A percentile compares a stretch with the other conserved stretches of the same genome.
Conservation (phyloP, 2,113 vertebrate genomes). For the Dipodomys spectabilis region DNA sequence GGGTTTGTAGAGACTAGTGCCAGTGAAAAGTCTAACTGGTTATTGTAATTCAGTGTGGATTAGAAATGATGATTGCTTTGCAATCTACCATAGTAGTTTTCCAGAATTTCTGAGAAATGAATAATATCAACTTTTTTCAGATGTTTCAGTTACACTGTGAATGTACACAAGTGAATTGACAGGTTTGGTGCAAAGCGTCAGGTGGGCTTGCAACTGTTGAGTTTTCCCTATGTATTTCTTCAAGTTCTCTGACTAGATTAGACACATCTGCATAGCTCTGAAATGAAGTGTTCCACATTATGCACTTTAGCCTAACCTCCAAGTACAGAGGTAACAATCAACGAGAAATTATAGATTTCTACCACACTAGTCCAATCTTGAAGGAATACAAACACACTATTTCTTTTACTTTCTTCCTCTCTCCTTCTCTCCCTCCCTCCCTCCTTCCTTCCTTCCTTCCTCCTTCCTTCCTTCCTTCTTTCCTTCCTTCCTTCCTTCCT, state of each 20-base stretch:
- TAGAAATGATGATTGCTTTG: neutral
- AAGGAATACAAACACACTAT: neutral
- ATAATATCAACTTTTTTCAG: neutral
- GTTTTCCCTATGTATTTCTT: neutral
- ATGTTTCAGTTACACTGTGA: no score
- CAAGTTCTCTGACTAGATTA: neutral
- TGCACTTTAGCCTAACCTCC: neutral
- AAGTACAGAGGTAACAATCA: neutral
- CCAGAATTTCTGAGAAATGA: neutral
- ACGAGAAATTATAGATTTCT: neutral
- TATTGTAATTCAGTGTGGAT: neutral
- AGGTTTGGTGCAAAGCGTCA: neutral
- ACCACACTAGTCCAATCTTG: neutral
- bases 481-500: no score
- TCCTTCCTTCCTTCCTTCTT: no score
- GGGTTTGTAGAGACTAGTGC: neutral
- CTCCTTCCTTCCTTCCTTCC: no score
- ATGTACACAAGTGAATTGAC: neutral
- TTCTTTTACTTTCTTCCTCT: no score
- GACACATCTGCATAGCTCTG: neutral
- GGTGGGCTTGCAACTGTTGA: neutral
- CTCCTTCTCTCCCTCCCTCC: no score
- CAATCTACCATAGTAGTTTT: neutral
- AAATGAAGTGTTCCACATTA: neutral
- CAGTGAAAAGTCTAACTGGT: neutral